Percentiles rank a stretch among this genome's conserved stretches.
phyloP scores from a whole-genome alignment of 1,140 invertebrate genomes.

The Drosophila bipectinata region DNA sequence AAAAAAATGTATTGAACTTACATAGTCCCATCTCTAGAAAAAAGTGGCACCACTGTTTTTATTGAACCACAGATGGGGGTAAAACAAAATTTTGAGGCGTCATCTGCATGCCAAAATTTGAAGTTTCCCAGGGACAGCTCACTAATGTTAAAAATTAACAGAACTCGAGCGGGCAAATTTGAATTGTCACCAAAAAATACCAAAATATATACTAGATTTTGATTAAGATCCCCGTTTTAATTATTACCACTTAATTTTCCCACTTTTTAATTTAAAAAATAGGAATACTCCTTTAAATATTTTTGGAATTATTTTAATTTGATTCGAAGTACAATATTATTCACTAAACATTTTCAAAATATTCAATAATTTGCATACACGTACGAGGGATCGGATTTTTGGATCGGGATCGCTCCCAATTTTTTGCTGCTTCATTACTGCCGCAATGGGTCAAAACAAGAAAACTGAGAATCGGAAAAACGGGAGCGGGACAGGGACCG shows the following conservation, averaged over 20 bases:
- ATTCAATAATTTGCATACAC: constrained; percentile 69
- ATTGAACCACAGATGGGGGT: neutral
- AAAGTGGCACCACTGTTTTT: neutral
- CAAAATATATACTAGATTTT: too few species aligned
- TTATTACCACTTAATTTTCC: too few species aligned
- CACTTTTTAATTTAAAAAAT: too few species aligned
- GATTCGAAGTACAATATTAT: constrained; percentile 77
- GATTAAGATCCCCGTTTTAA: too few species aligned
- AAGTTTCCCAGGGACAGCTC: too few species aligned
- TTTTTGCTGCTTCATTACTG: constrained; percentile 47
- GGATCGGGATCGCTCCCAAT: constrained; percentile 25
- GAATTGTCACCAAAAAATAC: too few species aligned
- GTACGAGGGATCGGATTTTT: constrained; percentile 39
- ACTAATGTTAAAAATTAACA: too few species aligned
- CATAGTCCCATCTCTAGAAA: neutral
- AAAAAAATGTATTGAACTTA: neutral
- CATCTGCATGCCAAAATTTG: too few species aligned
- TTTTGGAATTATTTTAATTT: constrained; percentile 75
- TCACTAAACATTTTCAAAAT: constrained; percentile 76
- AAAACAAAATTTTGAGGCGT: too few species aligned
- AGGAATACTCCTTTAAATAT: neutral
- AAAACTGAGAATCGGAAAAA: constrained; percentile 48
- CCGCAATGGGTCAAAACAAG: constrained; percentile 53
- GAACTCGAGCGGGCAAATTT: too few species aligned
- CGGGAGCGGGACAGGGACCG: neutral